Conservation (phyloP, 2,888 invertebrate species). For the Spatulosminthurus flaviceps region DNA sequence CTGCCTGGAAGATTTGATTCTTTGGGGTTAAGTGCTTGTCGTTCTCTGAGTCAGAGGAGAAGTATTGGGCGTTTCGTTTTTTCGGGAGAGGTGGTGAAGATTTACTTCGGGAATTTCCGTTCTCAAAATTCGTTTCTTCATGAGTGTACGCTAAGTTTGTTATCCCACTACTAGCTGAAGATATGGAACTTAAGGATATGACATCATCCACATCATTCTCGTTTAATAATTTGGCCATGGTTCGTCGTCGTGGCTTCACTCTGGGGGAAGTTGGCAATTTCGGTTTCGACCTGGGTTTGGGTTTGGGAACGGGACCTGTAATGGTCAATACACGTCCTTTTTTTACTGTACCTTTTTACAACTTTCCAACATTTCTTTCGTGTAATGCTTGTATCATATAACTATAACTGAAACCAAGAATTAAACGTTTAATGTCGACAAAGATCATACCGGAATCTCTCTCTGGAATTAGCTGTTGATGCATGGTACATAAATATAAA, state of each 20-base stretch:
- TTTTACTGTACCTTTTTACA: neutral
- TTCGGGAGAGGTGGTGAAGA: neutral
- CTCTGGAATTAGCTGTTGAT: slow-evolving; percentile 42
- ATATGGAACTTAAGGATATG: slow-evolving; percentile 37
- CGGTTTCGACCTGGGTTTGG: neutral
- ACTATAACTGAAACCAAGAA: too few species aligned
- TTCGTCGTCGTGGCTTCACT: neutral
- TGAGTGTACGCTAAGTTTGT: slow-evolving; percentile 28
- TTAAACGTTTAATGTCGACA: neutral
- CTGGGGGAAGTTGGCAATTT: neutral
- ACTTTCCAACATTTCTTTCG: too few species aligned
- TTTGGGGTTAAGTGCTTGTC: neutral
- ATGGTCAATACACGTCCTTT: neutral
- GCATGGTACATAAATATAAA: too few species aligned
- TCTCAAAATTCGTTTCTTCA: slow-evolving; percentile 14
- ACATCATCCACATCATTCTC: slow-evolving; percentile 40
- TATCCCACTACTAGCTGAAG: slow-evolving; percentile 33
- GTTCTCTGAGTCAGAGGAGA: slow-evolving; percentile 40
- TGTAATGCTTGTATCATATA: too few species aligned
- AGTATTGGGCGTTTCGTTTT: neutral
- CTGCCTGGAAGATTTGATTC: slow-evolving; percentile 30
- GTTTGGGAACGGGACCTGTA: slow-evolving; percentile 31
- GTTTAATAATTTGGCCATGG: neutral
- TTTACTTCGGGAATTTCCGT: neutral
- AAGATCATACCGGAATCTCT: slow-evolving; percentile 32